Evolutionary conservation across 2,797 vertebrate genomes (phyloP), one percentile per base, ranked within the genome.

Genomic region (Crenichthys baileyi): DNA sequence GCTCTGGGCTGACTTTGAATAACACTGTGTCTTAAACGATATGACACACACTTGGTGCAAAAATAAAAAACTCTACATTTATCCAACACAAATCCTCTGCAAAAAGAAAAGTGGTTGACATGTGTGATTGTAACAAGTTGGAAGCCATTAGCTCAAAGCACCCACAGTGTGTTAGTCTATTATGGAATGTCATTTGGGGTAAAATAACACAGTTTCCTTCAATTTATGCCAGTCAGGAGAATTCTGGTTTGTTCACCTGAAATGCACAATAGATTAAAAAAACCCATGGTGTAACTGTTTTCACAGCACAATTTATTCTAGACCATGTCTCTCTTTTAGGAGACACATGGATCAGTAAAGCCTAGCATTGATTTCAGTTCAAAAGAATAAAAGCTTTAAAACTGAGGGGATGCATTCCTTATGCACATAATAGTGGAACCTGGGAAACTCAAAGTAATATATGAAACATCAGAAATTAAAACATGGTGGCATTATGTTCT

Each of bases 1-100:
- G 11, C 81, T 88, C 29, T 85, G 65, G 81, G 78, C 82, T 79
- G 80, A 77, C 73, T 88, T 82, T 87, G 81, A 75, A 86, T 81
- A 74, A 71, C 74, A 75, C 79, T 72, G 71, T 46, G 60, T 80
- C 76, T 74, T n/a, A 83, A 71, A 70, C 78, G 75, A 90, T 77
- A 83, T 44, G 50, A 82, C 77, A 81, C 73, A 73, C 75, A 36
- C 46, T 56, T 31, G 31, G 74, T 77, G 50, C 80, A 76, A 80
- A 86, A 84, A 85, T 68, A 75, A 76, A 75, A 83, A 29, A 26
- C 11, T 83, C 39, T 56, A 72, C 60, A 78, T 85, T 85, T 76
- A 77, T 87, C 67, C 44, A 20, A 18, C 68, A 73, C 4, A 55
- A 56, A 79, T 76, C 82, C 22, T 24, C 29, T n/a, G 29, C 48